A percentile compares a stretch with the other conserved stretches of the same genome.
Evolutionary conservation across 30 jellyfish, hydroid and myxozoan genomes (phyloP).

Genomic region (Turritopsis rubra): DNA sequence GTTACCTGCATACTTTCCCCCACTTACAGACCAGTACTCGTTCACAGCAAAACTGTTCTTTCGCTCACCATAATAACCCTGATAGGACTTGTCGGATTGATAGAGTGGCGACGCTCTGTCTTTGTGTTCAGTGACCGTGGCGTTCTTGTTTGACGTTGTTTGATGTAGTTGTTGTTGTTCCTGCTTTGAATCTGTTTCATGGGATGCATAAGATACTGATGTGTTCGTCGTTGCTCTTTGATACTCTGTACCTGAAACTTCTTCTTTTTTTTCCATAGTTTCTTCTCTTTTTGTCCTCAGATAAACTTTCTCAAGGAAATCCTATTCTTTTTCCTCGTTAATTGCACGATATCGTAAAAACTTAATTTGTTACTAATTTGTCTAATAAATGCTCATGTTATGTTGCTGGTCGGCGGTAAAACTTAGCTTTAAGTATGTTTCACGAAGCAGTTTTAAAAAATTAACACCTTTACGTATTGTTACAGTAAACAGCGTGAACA

Average conservation of each 20-base stretch:
- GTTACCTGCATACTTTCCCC: neutral
- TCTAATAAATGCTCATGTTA: neutral
- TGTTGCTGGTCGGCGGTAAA: neutral
- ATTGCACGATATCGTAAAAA: neutral
- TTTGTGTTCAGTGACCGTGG: neutral
- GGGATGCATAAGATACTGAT: neutral
- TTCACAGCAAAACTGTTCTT: neutral
- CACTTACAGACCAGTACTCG: neutral
- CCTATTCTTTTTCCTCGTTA: neutral
- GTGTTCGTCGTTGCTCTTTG: neutral
- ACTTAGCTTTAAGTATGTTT: too few species aligned
- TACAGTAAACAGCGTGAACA: neutral
- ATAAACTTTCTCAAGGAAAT: neutral
- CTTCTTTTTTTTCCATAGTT: neutral
- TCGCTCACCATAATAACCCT: neutral
- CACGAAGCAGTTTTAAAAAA: too few species aligned
- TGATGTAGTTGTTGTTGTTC: neutral
- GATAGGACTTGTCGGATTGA: neutral
- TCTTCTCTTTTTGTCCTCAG: neutral
- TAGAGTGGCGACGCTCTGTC: neutral
- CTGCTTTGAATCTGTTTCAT: neutral
- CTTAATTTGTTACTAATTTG: neutral
- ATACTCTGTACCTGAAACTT: neutral
- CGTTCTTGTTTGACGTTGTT: neutral
- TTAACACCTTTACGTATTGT: neutral